Base-by-base conservation (phyloP, 2,113 vertebrate species). In the Aptenodytes patagonicus region DNA sequence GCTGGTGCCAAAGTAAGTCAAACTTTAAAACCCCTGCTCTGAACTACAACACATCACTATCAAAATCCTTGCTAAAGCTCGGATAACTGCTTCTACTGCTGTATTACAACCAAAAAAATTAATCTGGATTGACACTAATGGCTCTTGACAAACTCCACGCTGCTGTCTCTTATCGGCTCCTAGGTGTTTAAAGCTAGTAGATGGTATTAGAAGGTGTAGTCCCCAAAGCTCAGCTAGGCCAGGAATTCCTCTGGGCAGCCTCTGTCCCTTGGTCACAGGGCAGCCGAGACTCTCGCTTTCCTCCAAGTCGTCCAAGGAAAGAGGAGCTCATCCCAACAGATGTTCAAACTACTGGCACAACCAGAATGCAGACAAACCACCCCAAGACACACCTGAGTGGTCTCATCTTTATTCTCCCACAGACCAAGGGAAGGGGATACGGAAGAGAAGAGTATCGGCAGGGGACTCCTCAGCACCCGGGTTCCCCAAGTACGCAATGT, bases 341-440 rank as follows among this genome's bases (percentile, higher is more conserved):
- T 20, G 29, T 8, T 57, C 28, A 17, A 20, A 10, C 57, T 17
- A 7, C 42, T 2, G 5, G 52, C 72, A 58, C 29, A 2, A n/a
- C 62, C 72, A 47, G 68, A 44, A 28, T 1, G 25, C 60, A 55
- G 61, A 58, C 47, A 51, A 68, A 71, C 42, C 62, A 61, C 18
- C 24, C n/a, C 26, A 3, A 2, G 12, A 66, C 55, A 58, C 69
- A 71, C 7, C 13, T 0, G 1, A 7, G 57, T 10, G 13, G 42
- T 18, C 75, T 88, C 65, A 64, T 36, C 83, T 97, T 97, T 97
- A 95, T 95, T 97, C 57, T 89, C 40, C 40, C 36, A 11, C 32
- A 26, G 71, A 15, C 12, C 22, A 42, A 54, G n/a, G 29, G 46
- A 52, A 28, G n/a, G n/a, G 17, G 9, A 52, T 6, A 28, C 1